A percentile compares a stretch with the other conserved stretches of the same genome.
Evolutionary conservation across 2,113 vertebrate species (phyloP).

Genomic region (Alaudala cheleensis): DNA sequence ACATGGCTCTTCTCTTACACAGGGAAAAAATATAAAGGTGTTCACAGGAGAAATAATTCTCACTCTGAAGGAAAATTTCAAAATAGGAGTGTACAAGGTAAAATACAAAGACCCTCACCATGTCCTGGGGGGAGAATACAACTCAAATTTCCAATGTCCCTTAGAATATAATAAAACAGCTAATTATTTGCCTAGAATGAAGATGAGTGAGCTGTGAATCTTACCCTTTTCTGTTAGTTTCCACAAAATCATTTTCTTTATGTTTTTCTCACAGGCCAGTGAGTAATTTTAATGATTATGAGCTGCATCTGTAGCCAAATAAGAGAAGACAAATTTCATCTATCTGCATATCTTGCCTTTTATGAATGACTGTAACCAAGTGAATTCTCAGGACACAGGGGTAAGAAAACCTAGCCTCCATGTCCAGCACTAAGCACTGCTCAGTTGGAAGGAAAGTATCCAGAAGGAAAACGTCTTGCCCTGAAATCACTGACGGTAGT

Average conservation of each 20-base stretch:
- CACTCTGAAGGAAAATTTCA: constrained; percentile 22
- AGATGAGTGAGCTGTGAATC: constrained; percentile 12
- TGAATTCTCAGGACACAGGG: background rate
- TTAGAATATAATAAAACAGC: constrained; percentile 7
- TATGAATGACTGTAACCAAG: background rate
- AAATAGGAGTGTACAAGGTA: background rate
- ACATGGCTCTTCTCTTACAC: background rate
- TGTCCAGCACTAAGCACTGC: background rate
- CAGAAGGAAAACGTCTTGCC: background rate
- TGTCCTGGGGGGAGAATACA: background rate
- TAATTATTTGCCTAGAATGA: constrained; percentile 40
- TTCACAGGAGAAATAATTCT: constrained; percentile 34
- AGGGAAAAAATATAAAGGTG: background rate
- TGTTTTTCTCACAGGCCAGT: constrained; percentile 30
- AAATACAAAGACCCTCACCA: background rate
- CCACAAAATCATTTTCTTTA: constrained; percentile 2
- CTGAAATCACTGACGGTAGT: background rate
- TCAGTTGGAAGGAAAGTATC: background rate
- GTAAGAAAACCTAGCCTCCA: background rate
- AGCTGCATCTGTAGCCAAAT: background rate
- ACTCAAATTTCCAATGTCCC: background rate
- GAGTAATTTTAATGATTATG: constrained; percentile 38
- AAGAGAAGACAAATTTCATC: background rate
- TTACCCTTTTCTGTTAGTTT: constrained; percentile 10
- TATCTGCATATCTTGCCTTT: background rate